Base-by-base conservation (phyloP, 2,113 vertebrate genomes). In the Aythya baeri region DNA sequence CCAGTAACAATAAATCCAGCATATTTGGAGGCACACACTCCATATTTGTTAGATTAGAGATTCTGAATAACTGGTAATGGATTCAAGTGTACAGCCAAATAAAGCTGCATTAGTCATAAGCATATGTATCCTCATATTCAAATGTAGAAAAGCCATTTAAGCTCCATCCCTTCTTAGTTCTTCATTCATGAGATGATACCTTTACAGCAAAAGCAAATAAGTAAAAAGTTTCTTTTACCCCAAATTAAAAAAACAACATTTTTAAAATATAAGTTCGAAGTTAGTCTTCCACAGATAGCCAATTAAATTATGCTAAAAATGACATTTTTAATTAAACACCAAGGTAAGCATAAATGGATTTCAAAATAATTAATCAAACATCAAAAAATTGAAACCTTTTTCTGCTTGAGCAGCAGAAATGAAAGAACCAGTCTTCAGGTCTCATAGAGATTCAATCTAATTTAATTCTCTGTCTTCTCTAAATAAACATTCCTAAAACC, bases 291-390 rank as follows among this genome's bases (percentile, higher is more conserved):
- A 98, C 97, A 98, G 98, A 99, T 98, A 99, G 97, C 97, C 97
- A 98, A 98, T 99, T 98, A 99, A 99, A 99, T 99, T 99, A 99
- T 98, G 98, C 98, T 99, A 99, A 98, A 99, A 99, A 99, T 99
- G 98, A 99, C 99, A 99, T 99, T 99, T 98, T 99, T 99, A 99
- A 99, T 99, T 99, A 99, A 99, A 99, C 99, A 99, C 98, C 98
- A 98, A 98, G 98, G 98, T 99, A 99, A 98, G 98, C 98, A 99
- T 98, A 98, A 99, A 99, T 99, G 98, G 98, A 99, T 99, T 98
- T 99, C 98, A 98, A 99, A 99, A 99, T 99, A 99, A 99, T 99
- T 98, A 99, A 99, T 99, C 98, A 99, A 99, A 99, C 98, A 99
- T 99, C 97, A 98, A 98, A 98, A 97, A 98, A 98, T 97, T 96